A percentile compares a stretch with the other conserved stretches of the same genome.
phyloP scores from a whole-genome alignment of 2,113 vertebrate genomes.

The Heteronetta atricapilla region DNA sequence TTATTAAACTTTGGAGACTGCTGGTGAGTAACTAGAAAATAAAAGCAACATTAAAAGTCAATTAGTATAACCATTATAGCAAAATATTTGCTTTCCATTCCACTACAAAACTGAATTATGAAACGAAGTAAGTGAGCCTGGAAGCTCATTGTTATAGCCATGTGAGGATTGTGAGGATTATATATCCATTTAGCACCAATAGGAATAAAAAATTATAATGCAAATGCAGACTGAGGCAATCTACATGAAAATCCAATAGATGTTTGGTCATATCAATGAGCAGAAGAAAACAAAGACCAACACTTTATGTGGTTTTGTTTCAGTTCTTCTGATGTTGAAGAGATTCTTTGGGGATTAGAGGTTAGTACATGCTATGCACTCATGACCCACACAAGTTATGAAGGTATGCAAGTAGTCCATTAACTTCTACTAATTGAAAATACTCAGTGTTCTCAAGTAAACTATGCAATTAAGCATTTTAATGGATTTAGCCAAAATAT shows the following conservation, averaged over 20 bases:
- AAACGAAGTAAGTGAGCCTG: slow-evolving; percentile 30
- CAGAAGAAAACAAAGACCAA: not conserved
- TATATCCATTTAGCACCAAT: slow-evolving; percentile 15
- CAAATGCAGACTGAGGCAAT: slow-evolving; percentile 14
- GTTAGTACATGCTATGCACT: not conserved
- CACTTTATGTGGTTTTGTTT: not conserved
- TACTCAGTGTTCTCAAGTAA: not conserved
- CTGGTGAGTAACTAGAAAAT: slow-evolving; percentile 57
- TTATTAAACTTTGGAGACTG: slow-evolving; percentile 79
- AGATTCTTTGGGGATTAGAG: not conserved
- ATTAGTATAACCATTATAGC: slow-evolving; percentile 69
- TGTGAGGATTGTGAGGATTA: slow-evolving; percentile 40
- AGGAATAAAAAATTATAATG: slow-evolving; percentile 36
- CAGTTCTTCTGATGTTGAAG: not conserved
- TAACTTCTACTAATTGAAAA: not conserved
- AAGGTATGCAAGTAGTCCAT: not conserved
- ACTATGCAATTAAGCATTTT: not conserved
- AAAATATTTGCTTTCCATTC: slow-evolving; percentile 52
- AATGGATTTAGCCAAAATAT: not conserved
- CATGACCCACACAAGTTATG: not conserved
- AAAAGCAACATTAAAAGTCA: slow-evolving; percentile 70
- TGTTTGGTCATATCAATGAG: not conserved
- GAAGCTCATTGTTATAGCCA: slow-evolving; percentile 24
- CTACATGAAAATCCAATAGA: slow-evolving; percentile 11
- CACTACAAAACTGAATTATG: slow-evolving; percentile 14